A percentile compares a stretch with the other conserved stretches of the same genome.
Conservation (phyloP, 2,888 invertebrate genomes). For the Drosophila mercatorum region DNA sequence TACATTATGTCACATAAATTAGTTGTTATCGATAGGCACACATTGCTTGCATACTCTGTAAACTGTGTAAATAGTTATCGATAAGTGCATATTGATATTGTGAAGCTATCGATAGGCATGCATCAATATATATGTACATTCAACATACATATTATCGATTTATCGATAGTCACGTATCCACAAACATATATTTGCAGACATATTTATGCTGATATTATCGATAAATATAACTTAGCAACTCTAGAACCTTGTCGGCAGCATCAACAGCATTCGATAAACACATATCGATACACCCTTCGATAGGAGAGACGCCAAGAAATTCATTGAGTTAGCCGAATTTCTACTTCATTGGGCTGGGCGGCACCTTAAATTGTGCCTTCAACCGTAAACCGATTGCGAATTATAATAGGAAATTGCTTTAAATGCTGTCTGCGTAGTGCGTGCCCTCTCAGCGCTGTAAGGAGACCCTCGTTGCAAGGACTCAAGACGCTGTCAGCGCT, state of each 20-base stretch:
- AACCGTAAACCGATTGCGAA: slow-evolving; percentile 6
- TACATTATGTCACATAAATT: background rate
- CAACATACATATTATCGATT: no score
- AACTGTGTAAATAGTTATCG: background rate
- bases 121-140: no score
- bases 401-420: slow-evolving; percentile 4
- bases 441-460: background rate
- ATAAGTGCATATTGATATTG: background rate
- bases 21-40: background rate
- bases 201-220: background rate
- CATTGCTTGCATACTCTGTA: background rate
- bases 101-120: background rate
- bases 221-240: background rate
- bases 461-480: slow-evolving; percentile 14
- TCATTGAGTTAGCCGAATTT: background rate
- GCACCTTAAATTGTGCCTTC: background rate
- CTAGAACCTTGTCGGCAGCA: no score
- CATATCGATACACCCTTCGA: background rate
- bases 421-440: slow-evolving; percentile 6
- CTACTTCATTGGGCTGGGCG: background rate
- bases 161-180: background rate
- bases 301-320: no score
- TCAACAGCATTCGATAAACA: no score
- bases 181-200: background rate
- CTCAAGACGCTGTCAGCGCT: slow-evolving; percentile 27